Conservation (phyloP, 2,797 vertebrate species). For the Sitta carolinensis region DNA sequence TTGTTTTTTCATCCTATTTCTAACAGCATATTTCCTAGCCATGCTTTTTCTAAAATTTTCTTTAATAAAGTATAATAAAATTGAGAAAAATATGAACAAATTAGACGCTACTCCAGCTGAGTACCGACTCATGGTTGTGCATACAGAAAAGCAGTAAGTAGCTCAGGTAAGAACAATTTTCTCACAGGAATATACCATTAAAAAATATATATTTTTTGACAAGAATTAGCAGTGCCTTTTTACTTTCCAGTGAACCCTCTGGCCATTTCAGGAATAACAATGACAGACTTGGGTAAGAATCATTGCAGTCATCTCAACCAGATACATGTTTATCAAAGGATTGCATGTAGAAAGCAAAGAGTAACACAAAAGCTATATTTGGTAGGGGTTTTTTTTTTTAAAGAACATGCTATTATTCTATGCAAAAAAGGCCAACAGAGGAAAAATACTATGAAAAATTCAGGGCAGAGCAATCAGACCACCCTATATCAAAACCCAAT, state of each 20-base stretch:
- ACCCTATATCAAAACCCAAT: not conserved
- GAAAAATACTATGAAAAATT: not conserved
- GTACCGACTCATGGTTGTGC: not conserved
- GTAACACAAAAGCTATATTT: not conserved
- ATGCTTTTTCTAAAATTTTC: not conserved
- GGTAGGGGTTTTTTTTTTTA: not conserved
- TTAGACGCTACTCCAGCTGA: not conserved
- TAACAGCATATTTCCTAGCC: not conserved
- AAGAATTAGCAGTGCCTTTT: not conserved
- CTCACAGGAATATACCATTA: not conserved
- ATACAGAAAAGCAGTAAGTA: not conserved
- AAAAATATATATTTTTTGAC: not conserved
- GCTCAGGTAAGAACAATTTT: not conserved
- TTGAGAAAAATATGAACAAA: not conserved
- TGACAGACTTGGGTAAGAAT: not conserved
- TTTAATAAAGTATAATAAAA: not conserved
- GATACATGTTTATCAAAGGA: not conserved
- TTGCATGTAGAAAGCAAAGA: not conserved
- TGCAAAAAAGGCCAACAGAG: not conserved
- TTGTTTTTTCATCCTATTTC: not conserved
- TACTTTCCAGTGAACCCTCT: not conserved
- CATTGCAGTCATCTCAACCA: not conserved
- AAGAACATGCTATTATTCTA: not conserved
- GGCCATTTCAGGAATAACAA: not conserved
- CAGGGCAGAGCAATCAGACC: not conserved